Evolutionary conservation across 2,797 vertebrate species (phyloP), one percentile per base, ranked within the genome.

Genomic region (Lithobates sylvaticus): DNA sequence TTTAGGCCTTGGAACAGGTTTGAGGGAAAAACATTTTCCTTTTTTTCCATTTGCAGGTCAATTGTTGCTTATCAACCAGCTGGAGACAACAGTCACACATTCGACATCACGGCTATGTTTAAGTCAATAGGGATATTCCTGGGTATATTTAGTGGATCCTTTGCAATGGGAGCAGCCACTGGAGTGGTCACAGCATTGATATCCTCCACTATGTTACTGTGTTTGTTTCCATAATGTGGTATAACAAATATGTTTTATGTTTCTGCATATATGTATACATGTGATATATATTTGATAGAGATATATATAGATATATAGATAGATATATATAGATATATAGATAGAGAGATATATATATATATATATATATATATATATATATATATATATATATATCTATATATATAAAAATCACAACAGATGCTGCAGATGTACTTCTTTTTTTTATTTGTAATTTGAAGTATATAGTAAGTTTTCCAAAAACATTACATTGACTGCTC

Each of bases 111-210:
- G 88, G 98, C 98, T 0, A 92, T 99, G 97, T 95, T 99, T 76
- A 99, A 99, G 90, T 99, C 97, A 21, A 96, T 99, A 0, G 97
- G 98, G 69, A 92, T 98, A 85, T 99, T 99, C 91, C 93, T 99
- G 42, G 97, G 98, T 3, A 96, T 99, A 90, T 99, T 99, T 94
- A 99, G 98, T 82, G 98, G 98, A 86, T 99, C 98, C 4, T 99
- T 99, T 70, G 95, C 97, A 5, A 96, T 99, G 89, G 98, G 98
- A 75, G 96, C 97, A 78, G 97, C 96, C 86, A 99, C 97, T 0
- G 98, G 97, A 86, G 91, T 99, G 68, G 94, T 98, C 88, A 99
- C 98, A 2, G 97, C 98, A 86, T 95, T 99, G 90, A 99, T 99
- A 99, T 99, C 98, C 94, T 96, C 97, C 1, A 23, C 26, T 72